Evolutionary conservation across 2,888 invertebrate genomes (phyloP), one percentile per base, ranked within the genome.

Genomic region (Sphecodes monilicornis): DNA sequence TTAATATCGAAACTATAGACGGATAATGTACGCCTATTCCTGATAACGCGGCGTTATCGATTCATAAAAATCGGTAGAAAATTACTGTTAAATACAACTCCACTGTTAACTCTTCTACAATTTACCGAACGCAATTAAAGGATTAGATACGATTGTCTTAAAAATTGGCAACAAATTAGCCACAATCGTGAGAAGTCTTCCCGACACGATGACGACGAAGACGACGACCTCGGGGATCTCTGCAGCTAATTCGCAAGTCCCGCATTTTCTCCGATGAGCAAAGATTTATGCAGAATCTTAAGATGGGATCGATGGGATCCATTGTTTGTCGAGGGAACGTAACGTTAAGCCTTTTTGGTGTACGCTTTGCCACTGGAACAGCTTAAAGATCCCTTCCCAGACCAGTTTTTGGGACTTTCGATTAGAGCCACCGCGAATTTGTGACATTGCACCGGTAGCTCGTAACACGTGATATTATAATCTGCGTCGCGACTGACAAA

Each of bases 351-450:
- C 78, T 78, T 57, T 29, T 66, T 46, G 54, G 36, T n/a, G 32
- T 36, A 29, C n/a, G 26, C 22, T n/a, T n/a, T 1, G 36, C n/a
- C n/a, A 57, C 64, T 32, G 16, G 18, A 10, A 36, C 36, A 10
- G 41, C 46, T 54, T 26, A 36, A 57, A 41, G 50, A 73, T 39
- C 69, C 72, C 29, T 29, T 50, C 76, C 39, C 29, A 68, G 80
- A 70, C 80, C 32, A 76, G 76, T 75, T 78, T 82, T 78, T 43
- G 78, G 82, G 13, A 29, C 72, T 66, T 78, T 76, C 78, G 46
- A 80, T 80, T 69, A 29, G 50, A 69, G 18, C 3, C 32, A 36
- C 32, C 32, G 74, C 75, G 64, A 68, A 84, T 75, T 78, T 29
- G 46, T 41, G 22, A 26, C 43, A 84, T 84, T 69, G 84, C 80